Conservation (phyloP, 1,140 invertebrate species). For the Patella vulgata region DNA sequence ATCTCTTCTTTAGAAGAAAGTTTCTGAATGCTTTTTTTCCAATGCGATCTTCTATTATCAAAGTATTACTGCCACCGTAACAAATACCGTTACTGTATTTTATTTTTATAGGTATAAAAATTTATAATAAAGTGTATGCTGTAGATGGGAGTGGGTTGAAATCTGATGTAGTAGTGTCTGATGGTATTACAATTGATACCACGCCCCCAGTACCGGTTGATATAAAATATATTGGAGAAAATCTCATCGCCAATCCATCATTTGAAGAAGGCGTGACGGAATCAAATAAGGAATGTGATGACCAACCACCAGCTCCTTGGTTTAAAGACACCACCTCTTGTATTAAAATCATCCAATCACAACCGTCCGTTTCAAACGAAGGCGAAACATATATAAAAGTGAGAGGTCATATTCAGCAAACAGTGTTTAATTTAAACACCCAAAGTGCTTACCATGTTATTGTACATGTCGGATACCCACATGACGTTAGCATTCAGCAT, state of each 20-base stretch:
- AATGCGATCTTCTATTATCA: too few species aligned
- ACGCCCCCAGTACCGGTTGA: slow-evolving; percentile 28
- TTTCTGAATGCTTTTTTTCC: too few species aligned
- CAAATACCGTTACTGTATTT: too few species aligned
- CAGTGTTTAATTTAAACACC: background rate
- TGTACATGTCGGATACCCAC: slow-evolving; percentile 21
- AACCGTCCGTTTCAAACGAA: slow-evolving; percentile 4
- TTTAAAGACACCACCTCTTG: slow-evolving; percentile 4
- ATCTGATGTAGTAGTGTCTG: slow-evolving; percentile 36
- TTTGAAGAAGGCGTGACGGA: slow-evolving; percentile 33
- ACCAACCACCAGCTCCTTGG: slow-evolving; percentile 16
- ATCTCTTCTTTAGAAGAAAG: too few species aligned
- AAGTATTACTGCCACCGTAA: too few species aligned
- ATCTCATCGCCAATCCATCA: slow-evolving; percentile 40
- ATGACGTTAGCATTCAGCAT: slow-evolving; percentile 8
- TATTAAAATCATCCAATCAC: background rate
- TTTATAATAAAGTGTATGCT: slow-evolving; percentile 44
- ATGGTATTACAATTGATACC: slow-evolving; percentile 45
- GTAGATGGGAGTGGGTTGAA: slow-evolving; percentile 37
- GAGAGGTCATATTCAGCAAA: slow-evolving; percentile 11
- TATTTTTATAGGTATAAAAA: slow-evolving; percentile 28
- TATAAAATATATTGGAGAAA: slow-evolving; percentile 22
- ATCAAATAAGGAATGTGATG: slow-evolving; percentile 12
- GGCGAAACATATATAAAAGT: slow-evolving; percentile 9
- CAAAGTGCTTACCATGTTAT: slow-evolving; percentile 7